phyloP scores from a whole-genome alignment of 2,797 vertebrate genomes.

The Amphiprion clarkii region DNA sequence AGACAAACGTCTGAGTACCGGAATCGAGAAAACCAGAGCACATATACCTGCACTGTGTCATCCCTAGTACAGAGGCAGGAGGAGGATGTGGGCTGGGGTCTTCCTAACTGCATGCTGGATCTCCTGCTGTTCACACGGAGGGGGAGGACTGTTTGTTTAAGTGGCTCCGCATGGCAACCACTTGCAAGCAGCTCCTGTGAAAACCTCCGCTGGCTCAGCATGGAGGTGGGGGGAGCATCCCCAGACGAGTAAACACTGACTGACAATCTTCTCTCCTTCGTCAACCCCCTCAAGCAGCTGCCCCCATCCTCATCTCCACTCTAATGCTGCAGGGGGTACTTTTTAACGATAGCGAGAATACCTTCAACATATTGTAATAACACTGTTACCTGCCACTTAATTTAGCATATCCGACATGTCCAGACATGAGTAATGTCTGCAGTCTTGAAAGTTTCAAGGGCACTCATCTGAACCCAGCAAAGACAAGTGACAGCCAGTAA shows the following conservation, averaged over 20 bases:
- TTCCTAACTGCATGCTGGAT: conserved; percentile 36
- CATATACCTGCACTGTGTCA: conserved; percentile 47
- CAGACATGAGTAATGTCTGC: too few relatives aligned
- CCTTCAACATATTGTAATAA: too few relatives aligned
- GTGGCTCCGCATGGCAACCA: conserved; percentile 70
- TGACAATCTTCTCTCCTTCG: neutral
- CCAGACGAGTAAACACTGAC: conserved; percentile 1
- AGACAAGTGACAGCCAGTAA: too few relatives aligned
- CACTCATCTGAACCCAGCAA: too few relatives aligned
- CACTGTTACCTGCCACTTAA: too few relatives aligned
- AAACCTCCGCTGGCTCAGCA: conserved; percentile 56
- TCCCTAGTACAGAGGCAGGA: neutral
- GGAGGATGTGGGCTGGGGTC: conserved; percentile 34
- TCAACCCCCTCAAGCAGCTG: conserved; percentile 3
- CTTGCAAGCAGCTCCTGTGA: conserved; percentile 52
- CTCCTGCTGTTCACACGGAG: conserved; percentile 62
- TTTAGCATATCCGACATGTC: too few relatives aligned
- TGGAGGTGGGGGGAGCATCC: conserved; percentile 21
- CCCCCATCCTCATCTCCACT: neutral
- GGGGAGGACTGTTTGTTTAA: conserved; percentile 73
- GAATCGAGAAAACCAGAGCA: neutral
- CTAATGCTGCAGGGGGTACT: neutral
- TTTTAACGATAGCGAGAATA: too few relatives aligned
- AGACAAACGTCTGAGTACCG: neutral
- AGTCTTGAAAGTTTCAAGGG: too few relatives aligned